Conservation (phyloP, 2,888 invertebrate genomes). For the Dryobota labecula region DNA sequence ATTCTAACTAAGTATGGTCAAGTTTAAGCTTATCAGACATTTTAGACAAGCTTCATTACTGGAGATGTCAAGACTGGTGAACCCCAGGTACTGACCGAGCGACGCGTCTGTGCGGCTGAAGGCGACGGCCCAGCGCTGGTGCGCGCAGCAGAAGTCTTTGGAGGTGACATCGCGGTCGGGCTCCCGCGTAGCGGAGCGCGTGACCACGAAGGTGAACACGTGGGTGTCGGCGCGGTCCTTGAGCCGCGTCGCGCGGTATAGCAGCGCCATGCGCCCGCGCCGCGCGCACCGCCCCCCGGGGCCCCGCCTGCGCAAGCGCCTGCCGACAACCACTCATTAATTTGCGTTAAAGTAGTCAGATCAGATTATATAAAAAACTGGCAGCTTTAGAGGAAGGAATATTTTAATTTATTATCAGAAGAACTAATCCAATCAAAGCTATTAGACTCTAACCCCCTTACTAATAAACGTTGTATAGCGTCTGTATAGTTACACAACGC, state of each 20-base stretch:
- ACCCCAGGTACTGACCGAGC: slow-evolving; percentile 78
- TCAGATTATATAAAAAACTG: too few species aligned
- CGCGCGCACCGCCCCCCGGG: slow-evolving; percentile 86
- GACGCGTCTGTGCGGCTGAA: slow-evolving; percentile 94
- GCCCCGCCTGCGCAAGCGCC: slow-evolving; percentile 83
- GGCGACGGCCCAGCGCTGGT: slow-evolving; percentile 95
- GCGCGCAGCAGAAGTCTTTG: slow-evolving; percentile 95
- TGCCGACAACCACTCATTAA: slow-evolving; percentile 57
- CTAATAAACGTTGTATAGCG: too few species aligned
- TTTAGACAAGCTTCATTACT: neutral
- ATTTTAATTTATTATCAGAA: neutral
- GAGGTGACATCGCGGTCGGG: slow-evolving; percentile 95
- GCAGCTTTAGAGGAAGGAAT: neutral
- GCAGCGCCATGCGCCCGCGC: slow-evolving; percentile 93
- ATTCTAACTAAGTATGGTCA: neutral
- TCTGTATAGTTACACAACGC: too few species aligned
- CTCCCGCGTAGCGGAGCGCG: slow-evolving; percentile 94
- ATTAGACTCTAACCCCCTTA: neutral
- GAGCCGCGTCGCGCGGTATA: slow-evolving; percentile 95
- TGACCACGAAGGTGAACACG: slow-evolving; percentile 96
- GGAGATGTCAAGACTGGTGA: neutral
- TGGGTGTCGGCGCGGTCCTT: slow-evolving; percentile 95
- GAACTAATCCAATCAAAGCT: neutral
- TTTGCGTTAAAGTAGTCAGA: neutral
- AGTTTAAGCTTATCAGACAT: neutral